A percentile compares a stretch with the other conserved stretches of the same genome.
phyloP scores from a whole-genome alignment of 2,113 vertebrate species.

The Hiodon alosoides region DNA sequence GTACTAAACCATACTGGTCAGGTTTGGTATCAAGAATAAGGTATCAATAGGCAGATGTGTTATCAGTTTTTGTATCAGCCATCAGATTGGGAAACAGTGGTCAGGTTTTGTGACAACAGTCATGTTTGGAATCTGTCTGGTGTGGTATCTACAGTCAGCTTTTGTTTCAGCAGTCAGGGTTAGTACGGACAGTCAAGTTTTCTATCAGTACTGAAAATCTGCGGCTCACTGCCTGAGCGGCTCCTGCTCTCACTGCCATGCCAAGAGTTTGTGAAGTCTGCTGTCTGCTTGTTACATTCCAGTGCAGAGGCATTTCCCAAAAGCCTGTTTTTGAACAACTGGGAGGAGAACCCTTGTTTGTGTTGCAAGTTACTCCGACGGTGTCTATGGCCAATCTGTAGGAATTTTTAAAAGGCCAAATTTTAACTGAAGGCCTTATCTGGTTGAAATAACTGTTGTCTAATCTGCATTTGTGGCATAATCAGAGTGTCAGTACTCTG shows the following conservation, averaged over 20 bases:
- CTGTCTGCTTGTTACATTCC: conserved; percentile 62
- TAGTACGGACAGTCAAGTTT: too few species aligned
- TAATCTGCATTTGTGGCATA: not conserved
- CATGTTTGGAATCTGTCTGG: too few species aligned
- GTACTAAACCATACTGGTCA: too few species aligned
- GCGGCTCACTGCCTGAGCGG: conserved; percentile 38
- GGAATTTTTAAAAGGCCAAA: conserved; percentile 14
- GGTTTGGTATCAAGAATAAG: too few species aligned
- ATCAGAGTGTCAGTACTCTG: not conserved
- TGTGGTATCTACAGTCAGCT: too few species aligned
- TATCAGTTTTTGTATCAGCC: too few species aligned
- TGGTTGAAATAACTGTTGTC: too few species aligned
- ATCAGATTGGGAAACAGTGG: too few species aligned
- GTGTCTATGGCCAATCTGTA: conserved; percentile 20
- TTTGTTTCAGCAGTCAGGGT: too few species aligned
- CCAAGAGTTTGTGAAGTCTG: conserved; percentile 53
- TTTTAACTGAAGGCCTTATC: too few species aligned
- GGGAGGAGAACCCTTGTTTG: conserved; percentile 14
- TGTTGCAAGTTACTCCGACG: conserved; percentile 13
- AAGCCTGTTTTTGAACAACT: conserved; percentile 3
- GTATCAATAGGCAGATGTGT: too few species aligned
- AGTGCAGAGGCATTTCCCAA: conserved; percentile 34
- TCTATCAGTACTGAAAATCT: not conserved
- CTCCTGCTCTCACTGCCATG: conserved; percentile 64
- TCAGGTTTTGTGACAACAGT: too few species aligned